These are phyloP conservation scores for Patiria miniata DNA, from an alignment of 35 echinoderm and acorn worm genomes.

Conservation along the genomic window DNA sequence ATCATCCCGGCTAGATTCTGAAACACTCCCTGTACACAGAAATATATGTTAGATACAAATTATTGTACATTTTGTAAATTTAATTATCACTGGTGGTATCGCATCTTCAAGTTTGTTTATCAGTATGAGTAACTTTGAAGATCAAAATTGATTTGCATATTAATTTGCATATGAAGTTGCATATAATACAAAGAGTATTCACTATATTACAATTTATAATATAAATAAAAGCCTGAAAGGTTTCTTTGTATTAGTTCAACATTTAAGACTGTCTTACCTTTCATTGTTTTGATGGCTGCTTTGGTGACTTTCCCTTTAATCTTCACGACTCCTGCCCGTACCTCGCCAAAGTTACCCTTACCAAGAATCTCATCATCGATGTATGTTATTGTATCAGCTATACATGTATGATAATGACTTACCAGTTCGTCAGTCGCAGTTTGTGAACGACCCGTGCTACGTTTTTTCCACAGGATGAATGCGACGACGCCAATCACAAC, in stretches of 20 bases:
- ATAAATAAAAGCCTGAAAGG: no score
- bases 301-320: background rate
- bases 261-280: slow-evolving; percentile 33
- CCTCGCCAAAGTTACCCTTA: slow-evolving; percentile 46
- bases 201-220: background rate
- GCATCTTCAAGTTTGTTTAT: no score
- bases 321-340: slow-evolving; percentile 8
- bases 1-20: background rate
- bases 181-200: background rate
- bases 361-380: slow-evolving; percentile 12
- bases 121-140: no score
- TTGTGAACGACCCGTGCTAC: no score
- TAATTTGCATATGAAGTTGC: background rate
- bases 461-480: no score
- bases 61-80: background rate
- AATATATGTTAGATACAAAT: background rate
- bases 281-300: slow-evolving; percentile 31
- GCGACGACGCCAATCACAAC: no score
- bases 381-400: no score
- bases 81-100: no score
- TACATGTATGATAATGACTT: no score
- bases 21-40: background rate
- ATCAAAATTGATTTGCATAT: no score
- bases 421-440: no score
- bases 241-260: no score